Evolutionary conservation across 2,888 invertebrate species (phyloP).

Genomic region (Drepanosiphum platanoidis): DNA sequence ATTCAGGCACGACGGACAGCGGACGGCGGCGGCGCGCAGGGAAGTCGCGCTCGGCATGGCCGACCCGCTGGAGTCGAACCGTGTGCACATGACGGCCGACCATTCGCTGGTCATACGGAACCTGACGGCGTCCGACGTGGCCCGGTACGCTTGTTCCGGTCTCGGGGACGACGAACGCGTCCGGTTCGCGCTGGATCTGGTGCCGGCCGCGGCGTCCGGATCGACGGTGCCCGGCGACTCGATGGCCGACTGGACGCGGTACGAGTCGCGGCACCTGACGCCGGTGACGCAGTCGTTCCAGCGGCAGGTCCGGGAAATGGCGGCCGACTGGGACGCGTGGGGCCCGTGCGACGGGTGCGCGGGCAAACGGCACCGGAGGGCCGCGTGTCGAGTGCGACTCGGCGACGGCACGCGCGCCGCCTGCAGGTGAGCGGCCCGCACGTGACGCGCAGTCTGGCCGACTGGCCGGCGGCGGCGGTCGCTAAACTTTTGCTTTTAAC

Average conservation of each 20-base stretch:
- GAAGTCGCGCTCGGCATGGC: constrained; percentile 70
- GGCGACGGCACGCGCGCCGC: constrained; percentile 64
- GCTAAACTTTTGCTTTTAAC: too few species aligned
- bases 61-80: constrained; percentile 68
- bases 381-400: constrained; percentile 70
- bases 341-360: constrained; percentile 70
- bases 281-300: constrained; percentile 68
- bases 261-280: constrained; percentile 63
- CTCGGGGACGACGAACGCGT: constrained; percentile 65
- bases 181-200: constrained; percentile 21
- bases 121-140: constrained; percentile 68
- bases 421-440: constrained; percentile 66
- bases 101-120: constrained; percentile 69
- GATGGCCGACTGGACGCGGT: constrained; percentile 11
- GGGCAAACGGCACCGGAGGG: constrained; percentile 69
- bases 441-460: too few species aligned
- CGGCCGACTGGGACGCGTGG: constrained; percentile 69
- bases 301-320: background rate
- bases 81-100: constrained; percentile 68
- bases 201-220: background rate
- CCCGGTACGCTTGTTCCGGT: constrained; percentile 70
- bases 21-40: constrained; percentile 63
- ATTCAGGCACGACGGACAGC: background rate
- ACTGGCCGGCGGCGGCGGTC: too few species aligned
- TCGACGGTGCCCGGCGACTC: background rate